Base-by-base conservation (phyloP, 2,888 invertebrate species). In the Ommatoiulus sabulosus region DNA sequence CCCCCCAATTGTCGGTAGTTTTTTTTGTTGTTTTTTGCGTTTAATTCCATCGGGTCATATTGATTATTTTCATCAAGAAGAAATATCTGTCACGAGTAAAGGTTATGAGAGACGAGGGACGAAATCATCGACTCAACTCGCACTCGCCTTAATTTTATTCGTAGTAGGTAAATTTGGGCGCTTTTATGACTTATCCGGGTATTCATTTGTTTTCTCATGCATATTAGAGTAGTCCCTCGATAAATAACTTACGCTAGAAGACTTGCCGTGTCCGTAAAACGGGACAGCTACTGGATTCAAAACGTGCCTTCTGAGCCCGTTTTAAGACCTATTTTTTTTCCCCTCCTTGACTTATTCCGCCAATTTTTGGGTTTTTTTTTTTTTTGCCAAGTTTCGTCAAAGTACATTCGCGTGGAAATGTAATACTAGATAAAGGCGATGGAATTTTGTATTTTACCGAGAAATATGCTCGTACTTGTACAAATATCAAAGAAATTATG, bases 31-130 rank as follows among this genome's bases (percentile, higher is more conserved):
- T 12, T 63, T 35, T 15, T 24, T 15, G 0, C 7, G 35, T 80
- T 80, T 86, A 86, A 46, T 86, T 86, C 86, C 86, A 7, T 12
- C 12, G 86, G 86, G 86, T 86, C 44, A 86, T 86, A 48, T 86
- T 86, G 86, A 86, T 86, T 86, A 48, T 86, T 86, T 86, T 86
- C 86, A 86, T 86, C 86, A 86, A 86, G 86, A 46, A 44, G 44
- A 44, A 48, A 86, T 86, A 46, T 44, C 86, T 86, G 86, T 48
- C 86, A 86, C 86, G 44, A 46, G 35, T 35, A 44, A 86, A 46
- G 48, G 86, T 86, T 86, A 86, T 86, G 44, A 20, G 44, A 44
- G 12, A 44, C 86, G 24, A 46, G 86, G 86, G 86, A 86, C 48
- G 44, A 44, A 48, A 86, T 86, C 44, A 86, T 86, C 44, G 86